Conservation (phyloP, 2,797 vertebrate species). For the Pogonophryne albipinna region DNA sequence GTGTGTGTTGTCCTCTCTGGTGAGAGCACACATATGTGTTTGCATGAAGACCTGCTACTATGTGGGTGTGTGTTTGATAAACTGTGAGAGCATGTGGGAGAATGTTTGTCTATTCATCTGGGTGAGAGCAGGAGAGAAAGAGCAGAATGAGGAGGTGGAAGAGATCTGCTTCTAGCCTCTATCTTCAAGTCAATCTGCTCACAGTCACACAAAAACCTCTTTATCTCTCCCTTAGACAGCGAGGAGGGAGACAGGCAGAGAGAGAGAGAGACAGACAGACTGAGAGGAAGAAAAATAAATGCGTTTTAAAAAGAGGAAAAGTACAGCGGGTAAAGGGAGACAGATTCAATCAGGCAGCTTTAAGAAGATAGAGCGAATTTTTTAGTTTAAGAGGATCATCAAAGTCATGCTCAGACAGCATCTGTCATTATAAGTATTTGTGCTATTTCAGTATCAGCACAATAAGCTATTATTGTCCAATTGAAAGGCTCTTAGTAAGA, state of each 20-base stretch:
- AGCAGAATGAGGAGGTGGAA: slow-evolving; percentile 79
- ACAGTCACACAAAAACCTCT: slow-evolving; percentile 77
- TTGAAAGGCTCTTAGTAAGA: slow-evolving; percentile 39
- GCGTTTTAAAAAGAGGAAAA: slow-evolving; percentile 54
- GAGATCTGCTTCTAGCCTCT: slow-evolving; percentile 78
- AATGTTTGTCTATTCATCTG: slow-evolving; percentile 88
- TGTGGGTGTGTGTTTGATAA: slow-evolving; percentile 89
- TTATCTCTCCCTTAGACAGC: slow-evolving; percentile 68
- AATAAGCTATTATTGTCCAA: slow-evolving; percentile 47
- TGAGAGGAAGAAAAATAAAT: slow-evolving; percentile 57
- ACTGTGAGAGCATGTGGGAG: slow-evolving; percentile 87
- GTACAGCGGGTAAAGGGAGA: slow-evolving; percentile 28
- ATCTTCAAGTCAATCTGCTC: slow-evolving; percentile 84
- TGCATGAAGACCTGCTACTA: slow-evolving; percentile 81
- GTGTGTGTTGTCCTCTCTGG: slow-evolving; percentile 76
- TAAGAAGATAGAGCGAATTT: slow-evolving; percentile 71
- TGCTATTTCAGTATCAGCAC: slow-evolving; percentile 54
- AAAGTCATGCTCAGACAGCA: slow-evolving; percentile 65
- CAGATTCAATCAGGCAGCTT: slow-evolving; percentile 66
- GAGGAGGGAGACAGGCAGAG: slow-evolving; percentile 58
- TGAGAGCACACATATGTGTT: slow-evolving; percentile 85
- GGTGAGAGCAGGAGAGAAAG: slow-evolving; percentile 72
- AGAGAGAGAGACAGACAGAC: slow-evolving; percentile 36
- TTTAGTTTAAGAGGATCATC: slow-evolving; percentile 70
- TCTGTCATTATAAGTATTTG: slow-evolving; percentile 68